phyloP scores from a whole-genome alignment of 1,140 invertebrate species.

The Zelostemma sp. region DNA sequence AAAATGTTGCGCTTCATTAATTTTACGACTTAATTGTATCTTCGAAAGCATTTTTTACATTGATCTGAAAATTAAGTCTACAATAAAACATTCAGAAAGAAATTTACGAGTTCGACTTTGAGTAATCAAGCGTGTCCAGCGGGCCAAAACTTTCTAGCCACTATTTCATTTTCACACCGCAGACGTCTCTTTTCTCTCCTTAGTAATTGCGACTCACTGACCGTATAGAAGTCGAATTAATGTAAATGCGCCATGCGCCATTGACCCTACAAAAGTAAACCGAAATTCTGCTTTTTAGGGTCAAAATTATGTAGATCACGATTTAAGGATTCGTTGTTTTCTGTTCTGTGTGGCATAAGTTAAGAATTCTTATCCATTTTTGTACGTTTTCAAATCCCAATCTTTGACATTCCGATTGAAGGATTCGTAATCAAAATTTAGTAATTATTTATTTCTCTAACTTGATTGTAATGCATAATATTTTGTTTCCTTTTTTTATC shows the following conservation, averaged over 20 bases:
- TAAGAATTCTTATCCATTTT: neutral
- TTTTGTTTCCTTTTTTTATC: no score
- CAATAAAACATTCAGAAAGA: conserved; percentile 17
- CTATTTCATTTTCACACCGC: conserved; percentile 48
- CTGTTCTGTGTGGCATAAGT: neutral
- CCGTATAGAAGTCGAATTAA: conserved; percentile 14
- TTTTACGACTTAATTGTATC: neutral
- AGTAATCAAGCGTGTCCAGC: conserved; percentile 57
- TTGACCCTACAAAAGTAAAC: conserved; percentile 30
- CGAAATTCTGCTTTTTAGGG: conserved; percentile 3
- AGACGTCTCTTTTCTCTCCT: conserved; percentile 34
- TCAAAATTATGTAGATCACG: neutral
- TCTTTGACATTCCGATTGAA: neutral
- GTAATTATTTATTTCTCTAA: no score
- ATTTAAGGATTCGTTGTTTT: neutral
- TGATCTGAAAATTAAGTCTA: neutral
- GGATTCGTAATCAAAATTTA: no score
- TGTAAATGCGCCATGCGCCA: conserved; percentile 44
- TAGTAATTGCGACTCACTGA: conserved; percentile 37
- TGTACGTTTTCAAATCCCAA: neutral
- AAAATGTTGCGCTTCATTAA: neutral
- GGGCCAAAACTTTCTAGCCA: conserved; percentile 57
- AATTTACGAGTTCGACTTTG: conserved; percentile 34
- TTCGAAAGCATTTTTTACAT: neutral
- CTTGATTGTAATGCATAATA: no score